Base-by-base conservation (phyloP, 2,113 vertebrate species). In the Alaudala cheleensis region DNA sequence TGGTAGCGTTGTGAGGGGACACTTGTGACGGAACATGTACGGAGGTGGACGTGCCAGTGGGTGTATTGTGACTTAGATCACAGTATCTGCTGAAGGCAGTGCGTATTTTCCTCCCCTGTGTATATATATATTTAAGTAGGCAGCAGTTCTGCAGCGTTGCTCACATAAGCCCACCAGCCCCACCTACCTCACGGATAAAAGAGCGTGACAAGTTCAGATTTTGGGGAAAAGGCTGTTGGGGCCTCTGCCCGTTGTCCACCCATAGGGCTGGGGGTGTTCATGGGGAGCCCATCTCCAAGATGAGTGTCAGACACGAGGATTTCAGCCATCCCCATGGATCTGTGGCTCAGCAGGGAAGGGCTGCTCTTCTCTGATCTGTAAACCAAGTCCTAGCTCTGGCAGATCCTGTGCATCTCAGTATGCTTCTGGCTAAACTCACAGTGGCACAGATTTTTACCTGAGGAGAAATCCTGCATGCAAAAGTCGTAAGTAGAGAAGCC, bases 111-210 rank as follows among this genome's bases (percentile, higher is more conserved):
- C 39, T 21, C 47, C 80, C 33, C 47, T 70, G 10, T 76, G 39
- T 82, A 42, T 96, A 71, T 86, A 85, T 90, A 83, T 88, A 51
- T 86, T 83, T 67, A 66, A 88, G 88, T 86, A 86, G 93, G 94
- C 82, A 96, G 93, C 31, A 86, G 44, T 58, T 80, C 79, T 73
- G 71, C 0, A 1, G 37, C 1, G 1, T 51, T 92, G 79, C 69
- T 82, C 74, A 42, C 64, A 64, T 90, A 84, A 92, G 62, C 91
- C 87, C 85, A 88, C 87, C 67, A 58, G 49, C 65, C 58, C 87
- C 93, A 31, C 66, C 50, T 58, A 21, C 71, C 47, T 81, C 51
- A 19, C 37, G 5, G 0, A 44, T 47, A 44, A 40, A 76, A 47
- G 39, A 73, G 21, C 6, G 7, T 39, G n/a, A 66, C 79, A 54